Conservation (phyloP, 1,140 invertebrate genomes). For the Sogatella furcifera region DNA sequence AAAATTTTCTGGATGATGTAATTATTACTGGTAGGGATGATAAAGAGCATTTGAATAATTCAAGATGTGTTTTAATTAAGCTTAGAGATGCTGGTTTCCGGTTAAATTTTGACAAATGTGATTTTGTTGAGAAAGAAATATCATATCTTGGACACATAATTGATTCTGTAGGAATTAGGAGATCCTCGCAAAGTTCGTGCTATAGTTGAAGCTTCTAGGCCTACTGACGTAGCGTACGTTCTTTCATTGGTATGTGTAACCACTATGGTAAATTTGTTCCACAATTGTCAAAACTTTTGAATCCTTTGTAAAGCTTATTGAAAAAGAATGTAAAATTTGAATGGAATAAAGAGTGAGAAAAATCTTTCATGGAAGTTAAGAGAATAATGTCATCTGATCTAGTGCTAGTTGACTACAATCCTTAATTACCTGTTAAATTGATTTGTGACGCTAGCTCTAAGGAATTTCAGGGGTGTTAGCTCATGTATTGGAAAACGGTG, state of each 20-base stretch:
- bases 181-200: conserved; percentile 24
- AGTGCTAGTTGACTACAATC: conserved; percentile 27
- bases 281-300: conserved; percentile 16
- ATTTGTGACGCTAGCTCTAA: conserved; percentile 25
- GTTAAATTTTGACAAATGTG: conserved; percentile 17
- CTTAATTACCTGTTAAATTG: conserved; percentile 21
- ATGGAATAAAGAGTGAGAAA: too few species aligned
- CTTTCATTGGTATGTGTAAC: conserved; percentile 28
- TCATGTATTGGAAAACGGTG: conserved; percentile 22
- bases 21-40: too few species aligned
- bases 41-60: not conserved
- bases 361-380: not conserved
- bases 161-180: conserved; percentile 24
- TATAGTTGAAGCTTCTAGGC: conserved; percentile 22
- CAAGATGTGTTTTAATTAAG: not conserved
- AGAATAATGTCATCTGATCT: conserved; percentile 17
- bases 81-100: not conserved
- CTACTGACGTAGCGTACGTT: conserved; percentile 21
- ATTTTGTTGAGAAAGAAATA: conserved; percentile 15
- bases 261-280: conserved; percentile 29
- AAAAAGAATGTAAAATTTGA: conserved; percentile 1
- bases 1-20: too few species aligned
- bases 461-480: conserved; percentile 21
- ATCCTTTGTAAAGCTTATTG: not conserved
- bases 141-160: conserved; percentile 29